Percentiles rank a stretch among this genome's conserved stretches.
These are phyloP conservation scores for Neotoma lepida DNA, from an alignment of 2,113 vertebrate genomes.

Conservation along the genomic window DNA sequence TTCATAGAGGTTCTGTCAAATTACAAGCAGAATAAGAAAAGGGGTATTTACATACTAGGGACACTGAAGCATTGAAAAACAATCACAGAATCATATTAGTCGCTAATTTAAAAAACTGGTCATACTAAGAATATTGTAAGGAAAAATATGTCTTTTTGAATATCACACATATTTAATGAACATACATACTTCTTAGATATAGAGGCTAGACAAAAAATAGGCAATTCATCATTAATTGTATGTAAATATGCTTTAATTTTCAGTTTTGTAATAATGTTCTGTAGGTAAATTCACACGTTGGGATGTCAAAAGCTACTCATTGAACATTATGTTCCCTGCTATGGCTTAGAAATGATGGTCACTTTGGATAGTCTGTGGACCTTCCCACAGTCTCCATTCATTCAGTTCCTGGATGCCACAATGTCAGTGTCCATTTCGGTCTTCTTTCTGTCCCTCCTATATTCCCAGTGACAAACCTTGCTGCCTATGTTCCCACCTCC, in stretches of 20 bases:
- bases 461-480: neutral
- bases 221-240: neutral
- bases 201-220: neutral
- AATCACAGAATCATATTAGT: neutral
- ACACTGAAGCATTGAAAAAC: neutral
- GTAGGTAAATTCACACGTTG: neutral
- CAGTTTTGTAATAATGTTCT: neutral
- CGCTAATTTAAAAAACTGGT: neutral
- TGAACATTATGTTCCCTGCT: neutral
- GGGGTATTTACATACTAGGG: neutral
- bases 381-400: neutral
- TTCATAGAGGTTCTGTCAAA: slow-evolving; percentile 11
- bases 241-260: neutral
- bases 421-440: neutral
- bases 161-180: neutral
- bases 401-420: neutral
- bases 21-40: neutral
- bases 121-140: neutral
- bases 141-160: neutral
- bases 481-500: neutral
- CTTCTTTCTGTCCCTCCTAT: neutral
- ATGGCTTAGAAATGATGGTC: neutral
- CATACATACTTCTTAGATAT: neutral
- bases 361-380: neutral
- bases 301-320: neutral